A percentile compares a stretch with the other conserved stretches of the same genome.
Conservation (phyloP, 2,888 invertebrate species). For the Malthinus seriepunctatus region DNA sequence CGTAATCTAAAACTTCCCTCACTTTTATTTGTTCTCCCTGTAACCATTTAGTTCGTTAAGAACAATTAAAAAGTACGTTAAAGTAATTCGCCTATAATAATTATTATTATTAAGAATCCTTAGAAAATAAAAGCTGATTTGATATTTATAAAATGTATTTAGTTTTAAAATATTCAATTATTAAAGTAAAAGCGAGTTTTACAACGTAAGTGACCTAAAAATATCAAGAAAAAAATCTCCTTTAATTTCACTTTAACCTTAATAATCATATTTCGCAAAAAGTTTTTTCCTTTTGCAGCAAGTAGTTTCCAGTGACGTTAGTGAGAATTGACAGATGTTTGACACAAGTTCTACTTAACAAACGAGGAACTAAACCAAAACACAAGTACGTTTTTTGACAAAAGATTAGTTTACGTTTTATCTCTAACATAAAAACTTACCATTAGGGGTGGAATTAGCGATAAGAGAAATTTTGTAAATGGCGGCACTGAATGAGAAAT, state of each 20-base stretch:
- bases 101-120: not conserved
- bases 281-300: too few relatives aligned
- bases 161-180: not conserved
- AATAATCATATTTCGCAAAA: too few relatives aligned
- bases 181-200: constrained; percentile 5
- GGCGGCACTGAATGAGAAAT: constrained; percentile 33
- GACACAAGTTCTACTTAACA: too few relatives aligned
- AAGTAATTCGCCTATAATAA: not conserved
- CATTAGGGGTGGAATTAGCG: constrained; percentile 21
- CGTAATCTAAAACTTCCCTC: too few relatives aligned
- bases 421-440: constrained; percentile 15
- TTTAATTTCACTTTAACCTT: not conserved
- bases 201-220: constrained; percentile 4
- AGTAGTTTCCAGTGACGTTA: too few relatives aligned
- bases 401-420: not conserved
- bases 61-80: not conserved
- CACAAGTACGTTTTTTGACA: too few relatives aligned
- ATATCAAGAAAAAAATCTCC: not conserved
- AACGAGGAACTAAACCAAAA: too few relatives aligned
- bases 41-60: not conserved
- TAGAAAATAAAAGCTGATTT: constrained; percentile 4
- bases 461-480: constrained; percentile 17
- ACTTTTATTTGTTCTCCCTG: not conserved
- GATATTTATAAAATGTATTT: constrained; percentile 3
- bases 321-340: too few relatives aligned